These are phyloP conservation scores for Agelas oroides DNA, from an alignment of 37 sponge, comb jelly and placozoan genomes.

Conservation along the genomic window DNA sequence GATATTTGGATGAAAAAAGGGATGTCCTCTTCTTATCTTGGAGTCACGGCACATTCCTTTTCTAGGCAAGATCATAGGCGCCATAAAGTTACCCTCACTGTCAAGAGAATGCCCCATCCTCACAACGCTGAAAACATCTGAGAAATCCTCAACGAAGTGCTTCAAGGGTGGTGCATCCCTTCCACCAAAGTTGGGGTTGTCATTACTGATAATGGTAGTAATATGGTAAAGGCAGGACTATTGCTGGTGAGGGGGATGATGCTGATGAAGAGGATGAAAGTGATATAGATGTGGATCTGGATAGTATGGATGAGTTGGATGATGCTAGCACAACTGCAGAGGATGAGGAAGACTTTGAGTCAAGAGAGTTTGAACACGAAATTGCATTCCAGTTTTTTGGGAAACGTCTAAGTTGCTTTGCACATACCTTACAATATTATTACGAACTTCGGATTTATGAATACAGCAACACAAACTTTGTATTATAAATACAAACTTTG, in stretches of 20 bases:
- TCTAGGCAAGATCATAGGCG: too few relatives aligned
- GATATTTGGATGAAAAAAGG: too few relatives aligned
- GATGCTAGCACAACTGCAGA: not conserved
- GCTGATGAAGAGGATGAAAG: not conserved
- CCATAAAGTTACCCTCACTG: too few relatives aligned
- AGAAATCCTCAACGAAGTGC: not conserved
- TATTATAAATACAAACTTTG: too few relatives aligned
- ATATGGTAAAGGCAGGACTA: not conserved
- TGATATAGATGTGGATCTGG: too few relatives aligned
- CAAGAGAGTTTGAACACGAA: not conserved
- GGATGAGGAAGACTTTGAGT: slow-evolving; percentile 2
- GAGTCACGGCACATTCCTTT: too few relatives aligned
- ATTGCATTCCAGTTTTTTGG: not conserved
- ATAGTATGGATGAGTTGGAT: too few relatives aligned
- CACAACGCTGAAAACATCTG: not conserved
- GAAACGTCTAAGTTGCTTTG: not conserved
- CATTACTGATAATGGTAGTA: not conserved
- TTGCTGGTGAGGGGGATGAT: slow-evolving; percentile 16
- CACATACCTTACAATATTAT: not conserved
- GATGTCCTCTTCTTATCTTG: too few relatives aligned
- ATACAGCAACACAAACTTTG: too few relatives aligned
- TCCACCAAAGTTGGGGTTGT: not conserved
- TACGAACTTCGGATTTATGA: too few relatives aligned
- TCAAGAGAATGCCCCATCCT: not conserved
- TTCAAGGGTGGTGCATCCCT: not conserved